Evolutionary conservation across 1,140 invertebrate genomes (phyloP).

Genomic region (Drosophila sulfurigaster): DNA sequence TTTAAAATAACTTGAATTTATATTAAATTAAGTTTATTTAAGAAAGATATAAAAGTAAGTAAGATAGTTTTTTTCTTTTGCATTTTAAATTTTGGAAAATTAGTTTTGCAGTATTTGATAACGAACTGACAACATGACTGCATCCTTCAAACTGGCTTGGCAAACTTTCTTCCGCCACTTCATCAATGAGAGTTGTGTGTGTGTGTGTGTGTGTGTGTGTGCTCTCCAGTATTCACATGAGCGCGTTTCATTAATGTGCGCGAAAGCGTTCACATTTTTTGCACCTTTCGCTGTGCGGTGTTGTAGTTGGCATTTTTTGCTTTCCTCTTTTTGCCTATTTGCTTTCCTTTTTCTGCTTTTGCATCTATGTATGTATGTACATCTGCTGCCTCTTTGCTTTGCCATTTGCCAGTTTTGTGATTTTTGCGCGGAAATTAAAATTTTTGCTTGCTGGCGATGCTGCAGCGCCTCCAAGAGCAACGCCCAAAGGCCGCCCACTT

Average conservation of each 20-base stretch:
- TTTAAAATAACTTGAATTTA: too few species aligned
- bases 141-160: neutral
- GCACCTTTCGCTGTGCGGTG: slow-evolving; percentile 20
- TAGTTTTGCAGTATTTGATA: neutral
- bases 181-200: neutral
- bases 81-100: neutral
- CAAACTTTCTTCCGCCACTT: neutral
- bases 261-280: slow-evolving; percentile 56
- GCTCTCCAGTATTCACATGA: slow-evolving; percentile 33
- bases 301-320: slow-evolving; percentile 28
- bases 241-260: slow-evolving; percentile 64
- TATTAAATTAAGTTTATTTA: too few species aligned
- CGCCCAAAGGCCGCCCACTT: slow-evolving; percentile 58
- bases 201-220: neutral
- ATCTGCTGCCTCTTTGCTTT: slow-evolving; percentile 37
- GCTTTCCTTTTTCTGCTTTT: neutral
- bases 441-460: slow-evolving; percentile 56
- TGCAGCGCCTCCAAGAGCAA: slow-evolving; percentile 39
- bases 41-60: too few species aligned
- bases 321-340: slow-evolving; percentile 8
- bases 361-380: neutral
- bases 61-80: too few species aligned
- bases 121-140: slow-evolving; percentile 7
- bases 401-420: slow-evolving; percentile 62
- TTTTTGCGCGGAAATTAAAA: slow-evolving; percentile 82